Percentiles rank a stretch among this genome's conserved stretches.
phyloP scores from a whole-genome alignment of 2,113 vertebrate genomes.

The Drymodes brunneopygia region DNA sequence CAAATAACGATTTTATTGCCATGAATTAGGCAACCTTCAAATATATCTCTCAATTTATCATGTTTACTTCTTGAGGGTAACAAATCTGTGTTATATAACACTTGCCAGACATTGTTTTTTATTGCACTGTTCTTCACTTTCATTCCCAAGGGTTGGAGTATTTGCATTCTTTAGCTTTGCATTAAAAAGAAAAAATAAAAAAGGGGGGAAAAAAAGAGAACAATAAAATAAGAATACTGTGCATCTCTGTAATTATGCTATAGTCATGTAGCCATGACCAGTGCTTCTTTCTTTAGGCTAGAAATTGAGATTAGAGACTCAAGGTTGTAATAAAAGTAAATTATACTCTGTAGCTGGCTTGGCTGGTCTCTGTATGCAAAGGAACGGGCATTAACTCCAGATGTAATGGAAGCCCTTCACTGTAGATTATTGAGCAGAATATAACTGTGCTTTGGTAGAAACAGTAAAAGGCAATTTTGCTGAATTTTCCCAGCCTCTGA shows the following conservation, averaged over 20 bases:
- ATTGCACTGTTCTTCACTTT: not conserved
- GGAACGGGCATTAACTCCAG: not conserved
- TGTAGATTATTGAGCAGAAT: not conserved
- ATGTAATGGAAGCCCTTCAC: not conserved
- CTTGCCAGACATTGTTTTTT: not conserved
- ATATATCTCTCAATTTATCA: not conserved
- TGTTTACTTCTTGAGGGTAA: not conserved
- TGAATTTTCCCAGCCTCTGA: not conserved
- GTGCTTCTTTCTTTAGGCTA: slow-evolving; percentile 14
- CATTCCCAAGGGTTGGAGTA: not conserved
- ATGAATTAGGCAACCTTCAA: not conserved
- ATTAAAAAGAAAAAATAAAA: not conserved
- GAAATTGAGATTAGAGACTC: slow-evolving; percentile 21
- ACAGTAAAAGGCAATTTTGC: not conserved
- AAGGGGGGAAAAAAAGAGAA: too few relatives aligned
- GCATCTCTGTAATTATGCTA: not conserved
- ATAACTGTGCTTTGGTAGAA: not conserved
- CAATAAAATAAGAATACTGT: not conserved
- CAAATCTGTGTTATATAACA: not conserved
- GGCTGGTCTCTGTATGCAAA: not conserved
- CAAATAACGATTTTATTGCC: not conserved
- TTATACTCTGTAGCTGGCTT: slow-evolving; percentile 5
- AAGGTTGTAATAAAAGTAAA: slow-evolving; percentile 35
- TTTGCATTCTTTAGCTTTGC: not conserved
- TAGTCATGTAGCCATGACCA: not conserved